Evolutionary conservation across 2,888 invertebrate genomes (phyloP).

Genomic region (Plebejus argus): DNA sequence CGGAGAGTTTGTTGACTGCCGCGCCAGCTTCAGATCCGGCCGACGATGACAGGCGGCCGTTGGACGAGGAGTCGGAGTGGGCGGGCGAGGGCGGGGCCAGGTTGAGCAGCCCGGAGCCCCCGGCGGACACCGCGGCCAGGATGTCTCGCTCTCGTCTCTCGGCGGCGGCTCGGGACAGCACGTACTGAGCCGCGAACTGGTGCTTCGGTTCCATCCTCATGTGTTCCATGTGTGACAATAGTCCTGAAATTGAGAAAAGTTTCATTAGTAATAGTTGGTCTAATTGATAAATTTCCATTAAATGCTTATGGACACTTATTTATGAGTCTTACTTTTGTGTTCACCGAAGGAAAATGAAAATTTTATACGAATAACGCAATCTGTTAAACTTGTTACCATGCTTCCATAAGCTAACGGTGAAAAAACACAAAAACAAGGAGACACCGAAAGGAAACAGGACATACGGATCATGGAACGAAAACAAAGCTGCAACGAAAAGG

Average conservation of each 20-base stretch:
- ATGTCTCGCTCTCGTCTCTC: slow-evolving; percentile 93
- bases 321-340: neutral
- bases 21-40: slow-evolving; percentile 87
- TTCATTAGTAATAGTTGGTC: neutral
- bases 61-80: slow-evolving; percentile 93
- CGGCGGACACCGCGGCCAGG: slow-evolving; percentile 84
- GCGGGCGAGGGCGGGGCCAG: slow-evolving; percentile 92
- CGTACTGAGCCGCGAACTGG: slow-evolving; percentile 97
- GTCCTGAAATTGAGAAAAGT: slow-evolving; percentile 80
- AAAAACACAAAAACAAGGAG: slow-evolving; percentile 18
- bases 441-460: neutral
- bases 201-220: slow-evolving; percentile 98
- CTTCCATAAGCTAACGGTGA: neutral
- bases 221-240: slow-evolving; percentile 96
- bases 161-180: slow-evolving; percentile 93
- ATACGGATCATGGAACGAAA: neutral
- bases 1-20: slow-evolving; percentile 81
- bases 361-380: neutral
- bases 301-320: neutral
- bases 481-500: neutral
- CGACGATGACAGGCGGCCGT: slow-evolving; percentile 89
- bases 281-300: slow-evolving; percentile 4
- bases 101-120: slow-evolving; percentile 82
- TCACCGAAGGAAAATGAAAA: neutral
- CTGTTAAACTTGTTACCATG: neutral